A percentile compares a stretch with the other conserved stretches of the same genome.
These are phyloP conservation scores for Dipodomys stephensi DNA, from an alignment of 2,113 vertebrate species.

Conservation along the genomic window DNA sequence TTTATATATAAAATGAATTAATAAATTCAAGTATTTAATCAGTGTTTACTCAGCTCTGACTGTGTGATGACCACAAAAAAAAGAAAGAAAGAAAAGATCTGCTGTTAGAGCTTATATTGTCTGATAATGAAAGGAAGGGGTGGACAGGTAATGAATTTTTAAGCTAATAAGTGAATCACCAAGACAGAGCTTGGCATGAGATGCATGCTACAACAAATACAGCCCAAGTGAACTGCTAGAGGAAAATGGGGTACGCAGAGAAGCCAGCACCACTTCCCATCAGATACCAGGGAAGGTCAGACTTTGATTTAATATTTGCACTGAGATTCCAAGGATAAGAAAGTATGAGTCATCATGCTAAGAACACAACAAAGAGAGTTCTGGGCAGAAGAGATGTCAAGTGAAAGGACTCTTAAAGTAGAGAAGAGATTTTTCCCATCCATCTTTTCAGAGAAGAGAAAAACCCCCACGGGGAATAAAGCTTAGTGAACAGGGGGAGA, in stretches of 20 bases:
- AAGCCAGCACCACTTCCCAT: not conserved
- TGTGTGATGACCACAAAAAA: not conserved
- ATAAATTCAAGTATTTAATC: not conserved
- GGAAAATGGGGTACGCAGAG: fast-evolving
- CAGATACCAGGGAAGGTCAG: not conserved
- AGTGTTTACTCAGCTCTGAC: not conserved
- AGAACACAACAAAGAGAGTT: not conserved
- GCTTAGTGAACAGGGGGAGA: not conserved
- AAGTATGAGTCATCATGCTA: not conserved
- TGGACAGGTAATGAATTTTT: not conserved
- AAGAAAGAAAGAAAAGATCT: not conserved
- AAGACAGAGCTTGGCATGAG: not conserved
- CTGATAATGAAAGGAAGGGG: too few species aligned
- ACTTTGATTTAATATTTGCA: not conserved
- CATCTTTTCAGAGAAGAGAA: not conserved
- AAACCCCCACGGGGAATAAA: not conserved
- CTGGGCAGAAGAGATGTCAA: not conserved
- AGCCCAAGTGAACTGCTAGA: not conserved
- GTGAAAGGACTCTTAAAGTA: not conserved
- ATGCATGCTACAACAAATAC: not conserved
- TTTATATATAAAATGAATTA: not conserved
- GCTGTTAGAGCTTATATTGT: not conserved
- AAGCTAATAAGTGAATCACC: not conserved
- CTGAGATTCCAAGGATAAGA: not conserved
- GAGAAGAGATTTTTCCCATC: not conserved